Percentiles rank a stretch among this genome's conserved stretches.
Evolutionary conservation across 1,140 invertebrate genomes (phyloP).

Genomic region (Neodiprion lecontei): DNA sequence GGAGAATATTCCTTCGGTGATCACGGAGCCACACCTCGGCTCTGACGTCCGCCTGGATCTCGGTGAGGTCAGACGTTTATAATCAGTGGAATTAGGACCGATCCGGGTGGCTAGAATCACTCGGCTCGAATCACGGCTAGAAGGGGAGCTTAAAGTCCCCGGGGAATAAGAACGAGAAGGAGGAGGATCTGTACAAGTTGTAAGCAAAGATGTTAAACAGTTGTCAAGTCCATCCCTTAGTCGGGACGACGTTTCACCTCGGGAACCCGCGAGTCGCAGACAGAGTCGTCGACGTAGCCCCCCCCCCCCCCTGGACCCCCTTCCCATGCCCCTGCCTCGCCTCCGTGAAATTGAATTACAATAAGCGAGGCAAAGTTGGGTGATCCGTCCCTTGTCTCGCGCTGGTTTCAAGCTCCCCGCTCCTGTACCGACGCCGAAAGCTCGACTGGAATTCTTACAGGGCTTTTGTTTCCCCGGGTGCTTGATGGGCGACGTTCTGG

Average conservation of each 20-base stretch:
- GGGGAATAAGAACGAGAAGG: constrained; percentile 23
- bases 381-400: constrained; percentile 51
- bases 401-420: constrained; percentile 27
- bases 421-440: constrained; percentile 20
- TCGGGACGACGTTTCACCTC: constrained; percentile 11
- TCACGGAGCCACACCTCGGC: constrained; percentile 38
- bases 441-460: not conserved
- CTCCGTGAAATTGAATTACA: constrained; percentile 59
- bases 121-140: not conserved
- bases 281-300: not conserved
- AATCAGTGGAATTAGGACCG: not conserved
- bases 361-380: constrained; percentile 58
- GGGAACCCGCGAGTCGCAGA: not conserved
- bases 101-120: constrained; percentile 17
- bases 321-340: constrained; percentile 22
- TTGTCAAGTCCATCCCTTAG: constrained; percentile 51
- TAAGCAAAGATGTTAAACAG: constrained; percentile 50
- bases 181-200: constrained; percentile 33
- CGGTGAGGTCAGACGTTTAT: not conserved
- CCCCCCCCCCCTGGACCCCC: not conserved
- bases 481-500: not conserved
- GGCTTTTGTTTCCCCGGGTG: not conserved
- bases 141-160: constrained; percentile 21
- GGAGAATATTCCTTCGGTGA: constrained; percentile 19
- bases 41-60: not conserved